Conservation (phyloP, 1,140 invertebrate species). For the Diachasma alloeum region DNA sequence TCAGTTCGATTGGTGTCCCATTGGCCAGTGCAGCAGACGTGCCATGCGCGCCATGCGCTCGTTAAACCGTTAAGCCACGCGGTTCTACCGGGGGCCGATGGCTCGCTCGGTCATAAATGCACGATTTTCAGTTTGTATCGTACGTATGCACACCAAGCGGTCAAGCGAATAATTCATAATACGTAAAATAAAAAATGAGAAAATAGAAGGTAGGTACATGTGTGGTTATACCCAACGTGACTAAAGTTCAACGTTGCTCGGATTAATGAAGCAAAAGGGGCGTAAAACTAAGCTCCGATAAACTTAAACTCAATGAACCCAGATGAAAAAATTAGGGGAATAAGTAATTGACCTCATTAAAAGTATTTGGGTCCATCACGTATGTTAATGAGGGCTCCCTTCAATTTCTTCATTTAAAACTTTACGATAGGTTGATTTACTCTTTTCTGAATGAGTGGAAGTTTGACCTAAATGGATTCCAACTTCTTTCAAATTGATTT, state of each 20-base stretch:
- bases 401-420: not conserved
- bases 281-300: not conserved
- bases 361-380: not conserved
- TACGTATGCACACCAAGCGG: not conserved
- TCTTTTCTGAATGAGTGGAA: not conserved
- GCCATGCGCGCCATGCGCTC: not conserved
- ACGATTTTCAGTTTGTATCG: conserved; percentile 2
- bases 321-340: not conserved
- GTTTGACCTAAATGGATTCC: not conserved
- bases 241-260: not conserved
- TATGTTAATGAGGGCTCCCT: not conserved
- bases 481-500: not conserved
- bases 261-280: not conserved
- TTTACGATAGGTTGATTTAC: not conserved
- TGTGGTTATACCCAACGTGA: not conserved
- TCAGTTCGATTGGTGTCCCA: not conserved
- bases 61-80: not conserved
- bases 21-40: conserved; percentile 10
- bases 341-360: not conserved
- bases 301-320: not conserved
- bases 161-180: not conserved
- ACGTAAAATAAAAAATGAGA: not conserved
- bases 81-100: not conserved
- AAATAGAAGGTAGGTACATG: not conserved
- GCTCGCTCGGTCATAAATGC: not conserved